Conservation (phyloP, 2,888 invertebrate species). For the Beris chalybata region DNA sequence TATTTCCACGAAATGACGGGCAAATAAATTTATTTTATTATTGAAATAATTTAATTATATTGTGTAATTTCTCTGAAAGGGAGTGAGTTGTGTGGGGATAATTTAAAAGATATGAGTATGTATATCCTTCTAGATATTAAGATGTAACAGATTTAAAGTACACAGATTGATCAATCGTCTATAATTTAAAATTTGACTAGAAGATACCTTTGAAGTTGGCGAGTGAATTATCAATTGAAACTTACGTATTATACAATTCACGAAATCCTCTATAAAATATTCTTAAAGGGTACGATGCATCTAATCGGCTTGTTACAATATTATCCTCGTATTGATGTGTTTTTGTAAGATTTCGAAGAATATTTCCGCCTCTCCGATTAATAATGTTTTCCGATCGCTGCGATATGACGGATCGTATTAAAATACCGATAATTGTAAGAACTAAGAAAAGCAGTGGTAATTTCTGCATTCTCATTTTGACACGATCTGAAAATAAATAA, state of each 20-base stretch:
- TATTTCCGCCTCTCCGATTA: slow-evolving; percentile 40
- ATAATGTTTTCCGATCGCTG: slow-evolving; percentile 32
- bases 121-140: no score
- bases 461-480: background rate
- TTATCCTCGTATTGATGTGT: slow-evolving; percentile 42
- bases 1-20: no score
- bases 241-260: slow-evolving; percentile 40
- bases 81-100: no score
- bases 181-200: no score
- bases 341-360: slow-evolving; percentile 41
- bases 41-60: no score
- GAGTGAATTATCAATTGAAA: background rate
- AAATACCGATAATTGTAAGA: background rate
- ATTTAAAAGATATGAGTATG: no score
- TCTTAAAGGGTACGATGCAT: slow-evolving; percentile 40
- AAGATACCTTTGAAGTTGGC: no score
- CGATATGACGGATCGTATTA: background rate
- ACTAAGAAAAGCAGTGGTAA: background rate
- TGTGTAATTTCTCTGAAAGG: no score
- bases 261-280: slow-evolving; percentile 41
- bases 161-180: no score
- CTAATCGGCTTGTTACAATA: slow-evolving; percentile 42
- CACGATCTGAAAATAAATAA: background rate
- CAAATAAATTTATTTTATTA: no score
- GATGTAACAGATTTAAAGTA: no score